Conservation (phyloP, 2,113 vertebrate genomes). For the Cepphus grylle region DNA sequence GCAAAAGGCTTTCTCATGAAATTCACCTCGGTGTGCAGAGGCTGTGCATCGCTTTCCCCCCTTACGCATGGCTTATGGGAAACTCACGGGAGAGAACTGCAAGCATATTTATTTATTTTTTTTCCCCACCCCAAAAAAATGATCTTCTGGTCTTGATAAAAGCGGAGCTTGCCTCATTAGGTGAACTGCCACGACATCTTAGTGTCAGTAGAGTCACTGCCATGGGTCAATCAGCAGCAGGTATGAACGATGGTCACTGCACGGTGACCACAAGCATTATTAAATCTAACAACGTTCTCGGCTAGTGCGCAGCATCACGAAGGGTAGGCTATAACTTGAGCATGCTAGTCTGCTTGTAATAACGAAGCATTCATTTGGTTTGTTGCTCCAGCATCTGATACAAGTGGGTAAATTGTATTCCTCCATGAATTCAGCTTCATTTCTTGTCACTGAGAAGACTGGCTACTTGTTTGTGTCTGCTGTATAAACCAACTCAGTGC, state of each 20-base stretch:
- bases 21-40: background rate
- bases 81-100: background rate
- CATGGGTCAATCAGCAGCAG: background rate
- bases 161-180: background rate
- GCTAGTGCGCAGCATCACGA: background rate
- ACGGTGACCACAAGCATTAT: background rate
- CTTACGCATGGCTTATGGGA: background rate
- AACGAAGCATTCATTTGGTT: background rate
- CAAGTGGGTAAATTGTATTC: background rate
- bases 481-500: slow-evolving; percentile 20
- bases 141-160: background rate
- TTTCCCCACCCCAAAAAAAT: fast-evolving
- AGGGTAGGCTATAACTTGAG: background rate
- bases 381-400: background rate
- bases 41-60: background rate
- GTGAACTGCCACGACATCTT: background rate
- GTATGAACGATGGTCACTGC: background rate
- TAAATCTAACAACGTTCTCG: background rate
- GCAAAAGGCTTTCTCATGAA: slow-evolving; percentile 13
- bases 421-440: background rate
- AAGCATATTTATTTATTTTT: background rate
- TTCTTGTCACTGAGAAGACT: slow-evolving; percentile 22
- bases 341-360: background rate
- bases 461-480: slow-evolving; percentile 67
- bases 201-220: background rate